Conservation (phyloP, 2,888 invertebrate species). For the Drosophila borealis region DNA sequence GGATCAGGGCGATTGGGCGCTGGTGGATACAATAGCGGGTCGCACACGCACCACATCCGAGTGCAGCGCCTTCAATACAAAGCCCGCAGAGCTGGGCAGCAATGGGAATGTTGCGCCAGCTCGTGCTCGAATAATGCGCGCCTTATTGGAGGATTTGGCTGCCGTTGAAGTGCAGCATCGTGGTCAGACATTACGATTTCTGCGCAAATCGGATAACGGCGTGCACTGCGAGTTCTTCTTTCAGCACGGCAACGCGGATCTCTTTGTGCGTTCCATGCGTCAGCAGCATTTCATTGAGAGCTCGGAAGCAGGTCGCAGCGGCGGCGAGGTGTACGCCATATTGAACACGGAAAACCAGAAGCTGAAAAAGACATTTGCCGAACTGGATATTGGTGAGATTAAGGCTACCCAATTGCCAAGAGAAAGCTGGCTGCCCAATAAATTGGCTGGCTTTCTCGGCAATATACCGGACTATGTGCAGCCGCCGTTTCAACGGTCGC, state of each 20-base stretch:
- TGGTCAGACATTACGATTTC: constrained; percentile 87
- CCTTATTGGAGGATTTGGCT: constrained; percentile 88
- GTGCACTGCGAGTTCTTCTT: constrained; percentile 91
- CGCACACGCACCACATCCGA: constrained; percentile 84
- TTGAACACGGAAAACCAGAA: constrained; percentile 89
- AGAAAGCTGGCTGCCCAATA: constrained; percentile 84
- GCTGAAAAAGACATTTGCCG: constrained; percentile 93
- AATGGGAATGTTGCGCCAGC: constrained; percentile 28
- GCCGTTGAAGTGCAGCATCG: constrained; percentile 87
- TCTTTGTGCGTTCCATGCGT: constrained; percentile 84
- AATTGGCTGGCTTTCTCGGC: constrained; percentile 82
- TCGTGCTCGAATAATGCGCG: constrained; percentile 86
- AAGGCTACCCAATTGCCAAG: constrained; percentile 77
- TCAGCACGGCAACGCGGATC: constrained; percentile 94
- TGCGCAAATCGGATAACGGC: constrained; percentile 87
- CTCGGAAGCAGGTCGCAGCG: constrained; percentile 86
- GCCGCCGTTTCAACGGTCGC: constrained; percentile 76
- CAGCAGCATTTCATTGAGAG: constrained; percentile 81
- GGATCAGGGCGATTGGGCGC: constrained; percentile 92
- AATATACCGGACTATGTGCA: constrained; percentile 83
- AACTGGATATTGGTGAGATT: constrained; percentile 89
- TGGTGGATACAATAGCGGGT: constrained; percentile 89
- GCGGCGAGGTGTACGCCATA: constrained; percentile 88
- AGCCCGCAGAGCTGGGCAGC: constrained; percentile 66
- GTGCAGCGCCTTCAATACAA: constrained; percentile 83